Base-by-base conservation (phyloP, 53 echinoderm and acorn worm species). In the Temnopleurus reevesii region DNA sequence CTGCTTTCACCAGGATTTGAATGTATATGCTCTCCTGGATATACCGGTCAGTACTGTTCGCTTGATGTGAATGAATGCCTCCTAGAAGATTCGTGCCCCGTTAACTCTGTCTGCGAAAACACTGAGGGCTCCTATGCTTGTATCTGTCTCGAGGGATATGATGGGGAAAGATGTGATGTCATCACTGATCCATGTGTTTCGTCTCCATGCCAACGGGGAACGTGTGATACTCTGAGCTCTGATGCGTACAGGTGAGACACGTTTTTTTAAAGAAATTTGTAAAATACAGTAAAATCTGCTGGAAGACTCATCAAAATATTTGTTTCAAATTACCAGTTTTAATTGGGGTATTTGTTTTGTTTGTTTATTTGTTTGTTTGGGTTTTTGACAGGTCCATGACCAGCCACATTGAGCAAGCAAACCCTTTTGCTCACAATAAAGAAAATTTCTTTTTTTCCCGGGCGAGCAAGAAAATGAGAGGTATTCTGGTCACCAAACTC, bases 51-150 rank as follows among this genome's bases (percentile, higher is more conserved):
- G 26, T 23, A 38, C 36, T 85, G 85, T 28, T n/a, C 56, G 8
- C 26, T 23, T 6, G 92, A 92, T 4, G 58, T 89, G n/a, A 60
- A 92, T 76, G 92, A 92, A 19, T 92, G 92, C 45, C 0, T 1
- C 33, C 3, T 45, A 0, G 46, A 85, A 45, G 36, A 43, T 13
- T 23, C 6, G 12, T 85, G 85, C 27, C 85, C 85, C 28, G 45
- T 3, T 10, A 59, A 85, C 25, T 58, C 85, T 2, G 7, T 59
- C 4, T 85, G 85, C 23, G 41, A 30, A 9, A 77, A 89, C 44
- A 56, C 36, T 8, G 45, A 31, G 19, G 77, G 57, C 26, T 76
- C 77, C 1, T 89, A 47, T 30, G 8, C 8, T 6, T 89, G 89
- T 46, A 3, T 79, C 15, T 89, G 89, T 41, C 35, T 77, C 13